Percentiles rank a stretch among this genome's conserved stretches.
These are phyloP conservation scores for Papilio polytes DNA, from an alignment of 1,140 invertebrate genomes.

Conservation along the genomic window DNA sequence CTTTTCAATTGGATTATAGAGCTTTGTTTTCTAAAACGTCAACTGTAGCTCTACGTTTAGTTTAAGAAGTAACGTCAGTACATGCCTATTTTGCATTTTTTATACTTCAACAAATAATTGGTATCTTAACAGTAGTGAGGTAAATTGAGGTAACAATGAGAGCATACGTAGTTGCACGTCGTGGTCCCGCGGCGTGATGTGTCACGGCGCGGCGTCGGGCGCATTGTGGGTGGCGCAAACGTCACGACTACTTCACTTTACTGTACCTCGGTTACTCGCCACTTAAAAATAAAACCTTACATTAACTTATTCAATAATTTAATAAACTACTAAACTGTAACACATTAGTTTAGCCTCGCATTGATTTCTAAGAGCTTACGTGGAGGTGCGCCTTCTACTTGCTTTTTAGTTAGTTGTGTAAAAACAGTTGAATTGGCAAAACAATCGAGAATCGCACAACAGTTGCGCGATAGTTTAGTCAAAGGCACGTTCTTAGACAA, in stretches of 20 bases:
- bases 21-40: neutral
- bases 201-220: slow-evolving; percentile 33
- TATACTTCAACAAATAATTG: neutral
- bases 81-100: neutral
- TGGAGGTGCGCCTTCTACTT: no score
- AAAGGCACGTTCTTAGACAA: no score
- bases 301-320: no score
- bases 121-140: neutral
- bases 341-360: no score
- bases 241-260: slow-evolving; percentile 43
- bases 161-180: neutral
- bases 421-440: no score
- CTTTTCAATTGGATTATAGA: slow-evolving; percentile 47
- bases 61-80: neutral
- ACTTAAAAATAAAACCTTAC: no score
- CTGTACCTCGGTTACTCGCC: no score
- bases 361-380: no score
- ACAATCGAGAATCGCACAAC: no score
- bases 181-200: slow-evolving; percentile 27
- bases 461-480: no score
- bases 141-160: slow-evolving; percentile 20
- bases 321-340: no score
- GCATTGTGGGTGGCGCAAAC: slow-evolving; percentile 47
- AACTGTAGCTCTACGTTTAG: neutral
- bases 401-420: no score